Percentiles rank a stretch among this genome's conserved stretches.
These are phyloP conservation scores for Albula goreensis DNA, from an alignment of 2,113 vertebrate genomes.

Conservation along the genomic window DNA sequence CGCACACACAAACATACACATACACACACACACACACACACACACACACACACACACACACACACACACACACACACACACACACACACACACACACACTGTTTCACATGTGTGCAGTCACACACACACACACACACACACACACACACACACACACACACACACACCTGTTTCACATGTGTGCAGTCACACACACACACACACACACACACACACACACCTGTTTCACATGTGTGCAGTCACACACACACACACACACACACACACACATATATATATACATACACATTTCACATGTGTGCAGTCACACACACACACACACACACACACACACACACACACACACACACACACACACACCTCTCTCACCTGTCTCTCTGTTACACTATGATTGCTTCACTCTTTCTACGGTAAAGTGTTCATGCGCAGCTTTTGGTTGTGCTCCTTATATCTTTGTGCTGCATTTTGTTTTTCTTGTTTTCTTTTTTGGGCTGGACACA, in stretches of 20 bases:
- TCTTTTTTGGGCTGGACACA: too few relatives aligned
- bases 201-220: constrained; percentile 24
- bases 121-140: not conserved
- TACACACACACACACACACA: not conserved
- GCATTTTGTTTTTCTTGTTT: too few relatives aligned
- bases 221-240: too few relatives aligned
- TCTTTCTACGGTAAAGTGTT: too few relatives aligned
- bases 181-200: not conserved
- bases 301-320: not conserved
- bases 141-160: not conserved
- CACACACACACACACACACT: not conserved
- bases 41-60: not conserved
- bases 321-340: not conserved
- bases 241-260: constrained; percentile 27
- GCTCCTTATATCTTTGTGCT: too few relatives aligned
- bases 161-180: not conserved
- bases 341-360: not conserved
- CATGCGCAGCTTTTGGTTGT: too few relatives aligned
- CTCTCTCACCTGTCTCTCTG: too few relatives aligned
- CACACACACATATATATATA: constrained; percentile 29
- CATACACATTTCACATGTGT: not conserved
- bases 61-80: constrained; percentile 27
- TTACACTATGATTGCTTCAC: too few relatives aligned
- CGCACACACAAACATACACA: not conserved
- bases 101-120: too few relatives aligned